These are phyloP conservation scores for Sphaeridia pumilis DNA, from an alignment of 2,888 invertebrate species.

Conservation along the genomic window DNA sequence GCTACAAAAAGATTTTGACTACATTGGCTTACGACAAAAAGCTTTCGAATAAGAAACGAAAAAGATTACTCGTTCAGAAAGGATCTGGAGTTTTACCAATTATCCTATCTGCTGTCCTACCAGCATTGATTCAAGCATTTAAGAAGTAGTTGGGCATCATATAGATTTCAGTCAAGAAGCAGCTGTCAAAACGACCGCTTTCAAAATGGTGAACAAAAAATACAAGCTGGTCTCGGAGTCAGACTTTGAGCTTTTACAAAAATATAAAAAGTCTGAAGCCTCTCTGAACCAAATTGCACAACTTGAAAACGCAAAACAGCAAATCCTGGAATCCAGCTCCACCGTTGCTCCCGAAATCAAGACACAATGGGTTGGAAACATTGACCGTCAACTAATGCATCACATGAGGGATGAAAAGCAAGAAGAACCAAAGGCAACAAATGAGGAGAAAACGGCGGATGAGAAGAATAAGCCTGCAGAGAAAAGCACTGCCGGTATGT, in stretches of 20 bases:
- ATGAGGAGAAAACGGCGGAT: no score
- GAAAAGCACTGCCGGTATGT: no score
- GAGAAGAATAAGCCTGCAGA: no score
- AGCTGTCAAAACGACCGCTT: no score
- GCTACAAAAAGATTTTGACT: neutral
- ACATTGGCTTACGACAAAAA: neutral
- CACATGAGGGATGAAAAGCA: no score
- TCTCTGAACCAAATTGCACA: neutral
- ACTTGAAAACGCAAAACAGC: neutral
- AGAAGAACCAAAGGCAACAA: no score
- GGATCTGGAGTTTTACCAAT: neutral
- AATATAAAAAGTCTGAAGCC: neutral
- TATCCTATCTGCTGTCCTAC: neutral
- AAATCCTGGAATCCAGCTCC: neutral
- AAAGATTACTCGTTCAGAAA: neutral
- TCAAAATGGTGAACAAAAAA: neutral
- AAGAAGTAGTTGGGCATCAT: no score
- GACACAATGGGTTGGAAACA: neutral
- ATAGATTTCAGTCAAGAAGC: no score
- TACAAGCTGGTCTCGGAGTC: neutral
- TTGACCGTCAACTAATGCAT: neutral
- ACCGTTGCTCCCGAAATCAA: neutral
- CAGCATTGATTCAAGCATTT: neutral
- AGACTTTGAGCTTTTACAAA: neutral
- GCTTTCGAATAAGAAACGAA: neutral